Evolutionary conservation across 2,113 vertebrate genomes (phyloP), one percentile per base, ranked within the genome.

Genomic region (Microtus ochrogaster): DNA sequence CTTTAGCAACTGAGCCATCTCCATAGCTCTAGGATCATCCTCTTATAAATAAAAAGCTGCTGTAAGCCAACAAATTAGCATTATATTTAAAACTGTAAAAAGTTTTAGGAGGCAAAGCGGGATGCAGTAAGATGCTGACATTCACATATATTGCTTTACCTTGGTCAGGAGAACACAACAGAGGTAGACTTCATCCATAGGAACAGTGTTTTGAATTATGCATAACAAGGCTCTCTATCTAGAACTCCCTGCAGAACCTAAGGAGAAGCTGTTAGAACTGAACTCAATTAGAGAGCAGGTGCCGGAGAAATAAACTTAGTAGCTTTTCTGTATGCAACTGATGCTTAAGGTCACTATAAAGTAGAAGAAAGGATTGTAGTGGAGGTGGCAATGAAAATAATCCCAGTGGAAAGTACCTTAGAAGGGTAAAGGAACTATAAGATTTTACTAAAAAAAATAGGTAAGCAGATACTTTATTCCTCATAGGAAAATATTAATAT

Each of bases 1-100:
- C 28, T 47, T 47, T 33, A 47, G 9, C 83, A 66, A 22, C 61
- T 33, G 41, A 22, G 39, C 16, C 33, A 21, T 33, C 61, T 47
- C 28, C 7, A 2, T 66, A 66, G 83, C 61, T 61, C 7, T 10
- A 85, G 83, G 28, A 33, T 33, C 41, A 85, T 47, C 61, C 76
- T 92, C 8, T 55, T 88, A 76, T 22, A 58, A 36, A 77, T 47
- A 77, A 39, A 83, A 87, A 85, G 0, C 68, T 78, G 36, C 28
- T 44, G 0, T 70, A 91, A 58, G 86, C 26, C 49, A 79, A 39
- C 5, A 55, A 63, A 70, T 61, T 44, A 87, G 24, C 36, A 33
- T 72, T 58, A 5, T 90, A n/a, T 41, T 96, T 97, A 90, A 96
- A 87, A 82, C 49, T 96, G 95, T 76, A 95, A 90, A 82, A 36